Conservation (phyloP, 2,797 vertebrate species). For the Gephyroberyx darwinii region DNA sequence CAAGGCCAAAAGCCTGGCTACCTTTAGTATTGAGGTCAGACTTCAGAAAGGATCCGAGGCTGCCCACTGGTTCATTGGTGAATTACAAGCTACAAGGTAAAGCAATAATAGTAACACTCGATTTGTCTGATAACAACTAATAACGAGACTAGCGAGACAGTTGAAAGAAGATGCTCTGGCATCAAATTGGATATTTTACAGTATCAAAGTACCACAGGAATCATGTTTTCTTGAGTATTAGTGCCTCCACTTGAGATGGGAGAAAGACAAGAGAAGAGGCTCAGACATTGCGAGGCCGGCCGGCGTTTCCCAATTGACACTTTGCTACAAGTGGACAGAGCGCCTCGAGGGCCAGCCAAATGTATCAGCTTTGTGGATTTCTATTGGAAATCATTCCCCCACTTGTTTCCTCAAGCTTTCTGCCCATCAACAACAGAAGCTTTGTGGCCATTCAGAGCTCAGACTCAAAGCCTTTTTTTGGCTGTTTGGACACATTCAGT, state of each 20-base stretch:
- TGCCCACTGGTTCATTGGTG: no score
- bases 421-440: constrained; percentile 65
- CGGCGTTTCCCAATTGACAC: constrained; percentile 62
- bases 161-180: constrained; percentile 3
- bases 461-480: constrained; percentile 29
- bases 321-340: constrained; percentile 60
- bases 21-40: no score
- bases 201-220: constrained; percentile 30
- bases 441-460: constrained; percentile 48
- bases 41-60: no score
- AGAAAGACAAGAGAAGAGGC: constrained; percentile 31
- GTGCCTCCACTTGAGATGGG: constrained; percentile 25
- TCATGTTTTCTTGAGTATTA: constrained; percentile 34
- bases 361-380: constrained; percentile 64
- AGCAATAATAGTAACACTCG: constrained; percentile 36
- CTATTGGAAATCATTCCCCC: constrained; percentile 78
- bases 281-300: constrained; percentile 36
- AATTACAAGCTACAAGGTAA: constrained; percentile 12
- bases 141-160: constrained; percentile 9
- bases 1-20: no score
- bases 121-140: background rate
- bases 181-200: constrained; percentile 20
- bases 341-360: constrained; percentile 64
- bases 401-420: constrained; percentile 72
- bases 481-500: constrained; percentile 32